Evolutionary conservation across 2,888 invertebrate species (phyloP).

Genomic region (Drosophila rubida): DNA sequence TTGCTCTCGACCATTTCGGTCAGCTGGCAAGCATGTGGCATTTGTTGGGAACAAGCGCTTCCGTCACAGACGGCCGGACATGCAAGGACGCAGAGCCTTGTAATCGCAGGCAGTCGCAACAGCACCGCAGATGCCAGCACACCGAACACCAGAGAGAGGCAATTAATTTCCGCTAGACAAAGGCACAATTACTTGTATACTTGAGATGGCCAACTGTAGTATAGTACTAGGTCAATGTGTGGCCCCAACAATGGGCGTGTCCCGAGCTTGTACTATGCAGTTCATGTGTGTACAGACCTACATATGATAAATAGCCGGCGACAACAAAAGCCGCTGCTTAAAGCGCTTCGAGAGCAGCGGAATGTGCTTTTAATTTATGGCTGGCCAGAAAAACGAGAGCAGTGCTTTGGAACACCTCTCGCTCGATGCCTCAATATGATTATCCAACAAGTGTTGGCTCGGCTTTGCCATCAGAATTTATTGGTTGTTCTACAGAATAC

Average conservation of each 20-base stretch:
- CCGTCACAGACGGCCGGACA: constrained; percentile 70
- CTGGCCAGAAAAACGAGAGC: not conserved
- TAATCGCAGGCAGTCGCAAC: constrained; percentile 26
- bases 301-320: constrained; percentile 44
- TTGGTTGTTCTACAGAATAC: constrained; percentile 7
- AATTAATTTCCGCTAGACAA: constrained; percentile 76
- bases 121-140: constrained; percentile 55
- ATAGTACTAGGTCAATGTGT: constrained; percentile 50
- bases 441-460: constrained; percentile 2
- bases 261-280: not conserved
- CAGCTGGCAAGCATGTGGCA: constrained; percentile 22
- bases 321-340: constrained; percentile 40
- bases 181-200: constrained; percentile 47
- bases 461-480: constrained; percentile 27
- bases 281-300: not conserved
- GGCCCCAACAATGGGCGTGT: constrained; percentile 43
- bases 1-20: constrained; percentile 5
- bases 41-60: constrained; percentile 52
- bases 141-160: constrained; percentile 47
- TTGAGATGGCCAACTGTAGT: constrained; percentile 34
- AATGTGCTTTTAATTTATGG: constrained; percentile 51
- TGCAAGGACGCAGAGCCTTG: constrained; percentile 32
- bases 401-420: not conserved
- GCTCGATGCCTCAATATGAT: constrained; percentile 16
- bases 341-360: constrained; percentile 21